Base-by-base conservation (phyloP, 2,113 vertebrate species). In the Tupaia tana region DNA sequence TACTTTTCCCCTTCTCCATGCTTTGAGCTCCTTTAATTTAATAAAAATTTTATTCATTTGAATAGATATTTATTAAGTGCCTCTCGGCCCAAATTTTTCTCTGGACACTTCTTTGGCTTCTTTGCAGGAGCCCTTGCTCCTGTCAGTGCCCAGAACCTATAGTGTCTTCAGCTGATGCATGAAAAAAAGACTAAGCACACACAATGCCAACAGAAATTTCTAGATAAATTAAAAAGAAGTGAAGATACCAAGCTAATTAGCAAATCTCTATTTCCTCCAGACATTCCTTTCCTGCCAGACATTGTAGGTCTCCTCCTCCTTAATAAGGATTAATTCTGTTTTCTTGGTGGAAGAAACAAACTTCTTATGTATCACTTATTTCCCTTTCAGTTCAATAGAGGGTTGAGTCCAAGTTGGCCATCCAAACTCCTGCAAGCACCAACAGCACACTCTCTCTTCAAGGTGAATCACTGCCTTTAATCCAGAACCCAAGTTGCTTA, bases 401-500 rank as follows among this genome's bases (percentile, higher is more conserved):
- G 54, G n/a, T 77, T 93, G 89, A 59, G 91, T 94, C 85, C 70
- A 94, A 94, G 9, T 29, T 92, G 86, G 67, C 75, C 59, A 82
- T 56, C 80, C 91, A 92, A 95, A 92, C n/a, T 90, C 31, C 89
- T 89, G 34, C 91, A 94, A 91, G 95, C 89, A 84, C 43, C 89
- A 95, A 91, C 94, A 97, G 56, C 80, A 91, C 78, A 54, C 9
- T 71, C 80, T 84, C n/a, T 89, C 82, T 43, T 94, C 52, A 22
- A 74, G 83, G 89, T 95, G 86, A 96, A 86, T 96, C 92, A 92
- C 63, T 93, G 79, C 6, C 58, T 96, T 96, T 91, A 93, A 77
- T 88, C 63, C 71, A 93, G 89, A 97, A 70, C 80, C 89, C 2
- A 0, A 80, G 80, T 15, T 92, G 86, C 84, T 95, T 91, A 93